These are phyloP conservation scores for Polyommatus iphigenia DNA, from an alignment of 2,888 invertebrate species.

Conservation along the genomic window DNA sequence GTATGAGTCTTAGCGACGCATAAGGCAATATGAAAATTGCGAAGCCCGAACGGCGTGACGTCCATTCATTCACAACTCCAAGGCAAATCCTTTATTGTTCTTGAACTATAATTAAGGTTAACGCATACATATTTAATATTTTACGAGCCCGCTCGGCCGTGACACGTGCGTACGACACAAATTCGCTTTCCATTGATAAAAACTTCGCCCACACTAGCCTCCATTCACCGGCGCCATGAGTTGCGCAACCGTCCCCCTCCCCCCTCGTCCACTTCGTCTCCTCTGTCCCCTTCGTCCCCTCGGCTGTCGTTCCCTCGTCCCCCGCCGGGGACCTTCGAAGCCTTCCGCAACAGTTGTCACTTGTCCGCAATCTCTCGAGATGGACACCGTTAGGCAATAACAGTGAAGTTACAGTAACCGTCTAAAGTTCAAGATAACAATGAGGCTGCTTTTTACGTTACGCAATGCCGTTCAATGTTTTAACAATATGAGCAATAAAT, in stretches of 20 bases:
- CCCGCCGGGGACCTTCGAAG: slow-evolving; percentile 54
- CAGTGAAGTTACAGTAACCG: slow-evolving; percentile 36
- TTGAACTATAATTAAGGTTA: slow-evolving; percentile 29
- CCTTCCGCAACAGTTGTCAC: slow-evolving; percentile 56
- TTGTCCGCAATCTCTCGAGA: slow-evolving; percentile 38
- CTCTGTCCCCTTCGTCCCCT: not conserved
- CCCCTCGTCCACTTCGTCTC: slow-evolving; percentile 41
- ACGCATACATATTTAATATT: slow-evolving; percentile 65
- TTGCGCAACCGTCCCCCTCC: slow-evolving; percentile 66
- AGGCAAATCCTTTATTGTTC: slow-evolving; percentile 27
- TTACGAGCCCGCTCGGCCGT: slow-evolving; percentile 58
- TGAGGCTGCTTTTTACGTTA: slow-evolving; percentile 4
- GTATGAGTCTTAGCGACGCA: not conserved
- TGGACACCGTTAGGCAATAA: slow-evolving; percentile 36
- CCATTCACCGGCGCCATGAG: slow-evolving; percentile 73
- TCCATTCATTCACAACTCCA: slow-evolving; percentile 19
- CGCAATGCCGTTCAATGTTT: not conserved
- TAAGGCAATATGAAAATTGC: not conserved
- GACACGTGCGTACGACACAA: slow-evolving; percentile 76
- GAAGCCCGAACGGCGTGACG: not conserved
- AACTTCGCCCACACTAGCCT: slow-evolving; percentile 70
- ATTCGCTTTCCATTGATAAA: slow-evolving; percentile 79
- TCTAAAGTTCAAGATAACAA: slow-evolving; percentile 21
- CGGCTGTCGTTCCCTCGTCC: slow-evolving; percentile 40
- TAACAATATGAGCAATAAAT: slow-evolving; percentile 4